Evolutionary conservation across 2,113 vertebrate genomes (phyloP), one percentile per base, ranked within the genome.

Genomic region (Tricholaema leucomelas): DNA sequence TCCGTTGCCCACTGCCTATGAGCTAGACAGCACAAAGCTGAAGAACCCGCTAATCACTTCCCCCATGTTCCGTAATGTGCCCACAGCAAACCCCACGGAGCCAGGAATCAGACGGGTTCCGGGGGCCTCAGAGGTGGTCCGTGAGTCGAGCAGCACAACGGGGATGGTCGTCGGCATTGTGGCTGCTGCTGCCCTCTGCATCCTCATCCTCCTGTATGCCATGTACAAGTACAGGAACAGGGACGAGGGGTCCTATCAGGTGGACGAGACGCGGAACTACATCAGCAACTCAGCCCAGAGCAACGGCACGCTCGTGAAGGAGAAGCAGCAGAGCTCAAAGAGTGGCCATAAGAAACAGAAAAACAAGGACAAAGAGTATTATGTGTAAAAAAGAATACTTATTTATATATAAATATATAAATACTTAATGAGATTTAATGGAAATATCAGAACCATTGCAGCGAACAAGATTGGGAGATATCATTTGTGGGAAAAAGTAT

Each of bases 171-270:
- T 99, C 98, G 99, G 99, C 97, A 99, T 99, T 98, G 99, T 99
- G 97, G 99, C 99, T 97, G 99, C 99, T 97, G 99, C 99, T 8
- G 99, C 99, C 97, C 98, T 99, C 98, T 99, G 99, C 98, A 99
- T 99, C 99, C 98, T 99, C 97, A 99, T 99, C 98, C 99, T 99
- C 95, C 98, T 99, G 98, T 99, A 99, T 21, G 99, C 99, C 98
- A 99, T 99, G 99, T 99, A 99, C 98, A 99, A 99, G 98, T 99
- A 99, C 98, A 99, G 99, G 98, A 99, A 99, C 98, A 99, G 99
- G 98, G 99, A 99, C 97, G 99, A 99, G 97, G 99, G 99, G 97
- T 99, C 99, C 98, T 99, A 99, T 98, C 99, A 99, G 97, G 99
- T 99, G 98, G 99, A 99, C 81, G 99, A 99, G 98, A 99, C 98